A percentile compares a stretch with the other conserved stretches of the same genome.
These are phyloP conservation scores for Diaphora mendica DNA, from an alignment of 2,888 invertebrate species.

Conservation along the genomic window DNA sequence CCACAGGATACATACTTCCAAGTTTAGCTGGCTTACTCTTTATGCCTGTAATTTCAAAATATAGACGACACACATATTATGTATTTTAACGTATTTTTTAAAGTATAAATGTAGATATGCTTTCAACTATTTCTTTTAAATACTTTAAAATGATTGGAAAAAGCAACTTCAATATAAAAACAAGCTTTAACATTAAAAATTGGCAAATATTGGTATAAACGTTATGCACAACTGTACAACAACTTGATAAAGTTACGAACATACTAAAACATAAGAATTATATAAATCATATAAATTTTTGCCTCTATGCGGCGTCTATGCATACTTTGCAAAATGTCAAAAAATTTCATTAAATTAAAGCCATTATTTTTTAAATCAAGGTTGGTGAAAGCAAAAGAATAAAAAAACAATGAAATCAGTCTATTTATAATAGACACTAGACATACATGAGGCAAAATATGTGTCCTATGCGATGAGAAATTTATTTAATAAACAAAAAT, in stretches of 20 bases:
- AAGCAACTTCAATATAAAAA: too few species aligned
- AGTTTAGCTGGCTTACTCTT: neutral
- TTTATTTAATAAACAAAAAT: constrained; percentile 11
- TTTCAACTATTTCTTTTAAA: too few species aligned
- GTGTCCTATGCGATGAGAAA: neutral
- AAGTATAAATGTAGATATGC: neutral
- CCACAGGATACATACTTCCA: neutral
- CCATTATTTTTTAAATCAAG: too few species aligned
- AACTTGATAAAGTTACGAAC: neutral
- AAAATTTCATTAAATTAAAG: too few species aligned
- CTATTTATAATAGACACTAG: neutral
- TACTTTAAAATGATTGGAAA: too few species aligned
- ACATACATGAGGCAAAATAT: neutral
- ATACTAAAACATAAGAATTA: neutral
- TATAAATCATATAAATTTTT: too few species aligned
- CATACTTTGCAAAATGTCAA: too few species aligned
- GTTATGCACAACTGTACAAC: neutral
- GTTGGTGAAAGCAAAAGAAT: too few species aligned
- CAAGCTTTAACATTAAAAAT: too few species aligned
- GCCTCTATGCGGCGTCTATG: too few species aligned
- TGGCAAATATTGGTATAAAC: neutral
- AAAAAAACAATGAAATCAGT: too few species aligned
- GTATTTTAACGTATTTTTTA: too few species aligned
- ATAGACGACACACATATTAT: neutral
- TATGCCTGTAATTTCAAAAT: neutral